phyloP scores from a whole-genome alignment of 2,113 vertebrate species.

The Hypomesus transpacificus region DNA sequence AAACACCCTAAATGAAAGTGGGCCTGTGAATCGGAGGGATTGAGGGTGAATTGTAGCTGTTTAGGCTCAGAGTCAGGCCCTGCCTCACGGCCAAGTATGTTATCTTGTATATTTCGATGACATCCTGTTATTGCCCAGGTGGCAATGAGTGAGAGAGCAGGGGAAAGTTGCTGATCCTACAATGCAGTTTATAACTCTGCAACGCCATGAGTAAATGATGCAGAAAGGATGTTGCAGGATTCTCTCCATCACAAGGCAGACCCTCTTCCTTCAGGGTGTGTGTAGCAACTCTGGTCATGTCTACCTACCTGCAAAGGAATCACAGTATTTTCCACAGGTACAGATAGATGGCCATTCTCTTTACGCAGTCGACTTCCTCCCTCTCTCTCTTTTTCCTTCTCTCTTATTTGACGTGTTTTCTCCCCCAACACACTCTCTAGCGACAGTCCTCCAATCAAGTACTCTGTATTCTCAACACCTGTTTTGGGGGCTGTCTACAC shows the following conservation, averaged over 20 bases:
- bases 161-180: conserved; percentile 27
- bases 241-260: too few relatives aligned
- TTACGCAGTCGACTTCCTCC: neutral
- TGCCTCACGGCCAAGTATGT: conserved; percentile 39
- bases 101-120: conserved; percentile 25
- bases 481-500: too few relatives aligned
- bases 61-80: conserved; percentile 31
- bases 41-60: conserved; percentile 40
- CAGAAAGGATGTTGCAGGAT: neutral
- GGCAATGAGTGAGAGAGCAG: neutral
- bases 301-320: too few relatives aligned
- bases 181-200: conserved; percentile 18
- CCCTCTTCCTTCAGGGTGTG: too few relatives aligned
- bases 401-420: neutral
- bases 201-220: conserved; percentile 4
- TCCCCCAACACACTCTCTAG: neutral
- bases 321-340: too few relatives aligned
- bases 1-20: conserved; percentile 51
- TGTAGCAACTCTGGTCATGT: too few relatives aligned
- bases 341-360: too few relatives aligned
- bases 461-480: neutral
- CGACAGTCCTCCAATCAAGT: neutral
- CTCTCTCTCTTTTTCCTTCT: neutral
- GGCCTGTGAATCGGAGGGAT: conserved; percentile 26
- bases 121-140: conserved; percentile 25